These are phyloP conservation scores for Ferdinandea cuprea DNA, from an alignment of 2,888 invertebrate genomes.

Conservation along the genomic window DNA sequence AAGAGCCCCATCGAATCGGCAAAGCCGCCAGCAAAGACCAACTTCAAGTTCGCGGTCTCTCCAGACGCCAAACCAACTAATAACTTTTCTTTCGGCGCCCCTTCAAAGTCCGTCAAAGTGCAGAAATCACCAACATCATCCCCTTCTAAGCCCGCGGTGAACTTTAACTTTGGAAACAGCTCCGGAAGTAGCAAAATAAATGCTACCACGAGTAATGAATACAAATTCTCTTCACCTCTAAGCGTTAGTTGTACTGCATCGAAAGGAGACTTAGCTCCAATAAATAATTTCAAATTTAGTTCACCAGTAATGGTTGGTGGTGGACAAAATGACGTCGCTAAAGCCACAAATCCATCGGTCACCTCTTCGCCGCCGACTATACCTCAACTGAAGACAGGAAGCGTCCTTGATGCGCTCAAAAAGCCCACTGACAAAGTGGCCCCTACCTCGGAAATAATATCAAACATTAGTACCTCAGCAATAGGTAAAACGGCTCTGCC, in stretches of 20 bases:
- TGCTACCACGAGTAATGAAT: constrained; percentile 73
- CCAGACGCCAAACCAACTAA: constrained; percentile 50
- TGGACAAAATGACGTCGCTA: constrained; percentile 4
- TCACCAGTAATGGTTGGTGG: constrained; percentile 83
- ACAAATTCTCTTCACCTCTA: constrained; percentile 84
- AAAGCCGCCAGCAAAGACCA: constrained; percentile 27
- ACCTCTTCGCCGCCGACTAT: constrained; percentile 35
- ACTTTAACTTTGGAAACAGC: constrained; percentile 44
- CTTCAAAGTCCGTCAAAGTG: constrained; percentile 75
- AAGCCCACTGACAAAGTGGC: constrained; percentile 69
- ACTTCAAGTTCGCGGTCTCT: constrained; percentile 84
- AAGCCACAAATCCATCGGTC: not conserved
- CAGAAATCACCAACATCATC: constrained; percentile 32
- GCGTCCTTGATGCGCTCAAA: constrained; percentile 82
- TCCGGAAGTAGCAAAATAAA: constrained; percentile 21
- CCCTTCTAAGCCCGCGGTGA: constrained; percentile 32
- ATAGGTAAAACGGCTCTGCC: not conserved
- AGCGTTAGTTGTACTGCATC: constrained; percentile 78
- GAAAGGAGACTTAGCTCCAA: constrained; percentile 82
- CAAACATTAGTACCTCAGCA: not conserved
- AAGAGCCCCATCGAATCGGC: constrained; percentile 81
- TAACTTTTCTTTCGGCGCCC: constrained; percentile 35
- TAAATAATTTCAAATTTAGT: constrained; percentile 85
- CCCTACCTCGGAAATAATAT: constrained; percentile 13
- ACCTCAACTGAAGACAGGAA: constrained; percentile 82